phyloP scores from a whole-genome alignment of 2,888 invertebrate species.

The Orthosia incerta region DNA sequence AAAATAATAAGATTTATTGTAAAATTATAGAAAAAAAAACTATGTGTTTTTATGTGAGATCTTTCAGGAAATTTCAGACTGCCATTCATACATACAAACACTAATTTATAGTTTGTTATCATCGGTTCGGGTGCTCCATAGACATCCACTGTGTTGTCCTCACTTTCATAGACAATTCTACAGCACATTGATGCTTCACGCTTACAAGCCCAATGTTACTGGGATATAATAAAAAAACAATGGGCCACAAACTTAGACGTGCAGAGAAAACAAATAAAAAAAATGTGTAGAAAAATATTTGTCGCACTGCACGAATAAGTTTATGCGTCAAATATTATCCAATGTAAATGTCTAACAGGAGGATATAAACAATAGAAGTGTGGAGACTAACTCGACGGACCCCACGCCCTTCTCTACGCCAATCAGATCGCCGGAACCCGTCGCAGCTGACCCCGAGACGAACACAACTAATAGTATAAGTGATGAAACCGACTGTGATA shows the following conservation, averaged over 20 bases:
- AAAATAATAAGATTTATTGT: not conserved
- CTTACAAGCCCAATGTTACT: constrained; percentile 60
- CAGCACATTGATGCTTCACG: constrained; percentile 72
- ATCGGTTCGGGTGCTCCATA: constrained; percentile 72
- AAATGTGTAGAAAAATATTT: constrained; percentile 16
- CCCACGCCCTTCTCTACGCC: constrained; percentile 85
- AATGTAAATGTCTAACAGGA: constrained; percentile 87
- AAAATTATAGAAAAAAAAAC: constrained; percentile 16
- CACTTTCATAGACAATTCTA: constrained; percentile 86
- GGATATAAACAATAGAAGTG: constrained; percentile 86
- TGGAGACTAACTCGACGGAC: constrained; percentile 82
- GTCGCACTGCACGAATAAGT: constrained; percentile 75
- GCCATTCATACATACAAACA: constrained; percentile 59
- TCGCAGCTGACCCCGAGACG: constrained; percentile 45
- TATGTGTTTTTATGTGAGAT: constrained; percentile 49
- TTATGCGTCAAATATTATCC: constrained; percentile 77
- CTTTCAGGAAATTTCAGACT: constrained; percentile 62
- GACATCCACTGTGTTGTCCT: constrained; percentile 84
- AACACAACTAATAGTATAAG: constrained; percentile 81
- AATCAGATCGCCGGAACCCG: constrained; percentile 79
- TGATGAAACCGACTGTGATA: constrained; percentile 88
- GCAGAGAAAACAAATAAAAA: constrained; percentile 58
- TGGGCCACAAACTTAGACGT: constrained; percentile 74
- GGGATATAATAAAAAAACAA: constrained; percentile 53
- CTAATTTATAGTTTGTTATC: constrained; percentile 66